Base-by-base conservation (phyloP, 1,140 invertebrate species). In the Meloidogyne floridensis region DNA sequence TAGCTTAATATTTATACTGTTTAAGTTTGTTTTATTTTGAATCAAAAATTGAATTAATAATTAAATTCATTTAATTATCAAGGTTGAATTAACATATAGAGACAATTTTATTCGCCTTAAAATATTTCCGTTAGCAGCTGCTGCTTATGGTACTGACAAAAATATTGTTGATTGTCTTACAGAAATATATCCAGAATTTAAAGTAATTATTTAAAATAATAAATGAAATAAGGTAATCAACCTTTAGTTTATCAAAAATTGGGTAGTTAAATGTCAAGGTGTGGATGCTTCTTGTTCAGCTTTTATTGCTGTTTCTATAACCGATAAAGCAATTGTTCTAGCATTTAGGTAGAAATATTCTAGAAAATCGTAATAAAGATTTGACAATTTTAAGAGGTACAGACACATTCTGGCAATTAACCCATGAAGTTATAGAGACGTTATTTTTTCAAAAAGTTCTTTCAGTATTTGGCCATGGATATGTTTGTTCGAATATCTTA, bases 61-160 rank as follows among this genome's bases (percentile, higher is more conserved):
- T 20, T 20, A 20, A 20, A 20, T 20, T 20, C 20, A 20, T 20
- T 20, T 15, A 18, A 43, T 9, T 1, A 42, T 18, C n/a, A 8
- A 65, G 59, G n/a, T 65, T n/a, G 59, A n/a, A 6, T 2, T 6
- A 65, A 65, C 77, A 51, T 79, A 79, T 53, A 72, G 18, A 32
- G 59, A 79, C 53, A 10, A 11, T 65, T 72, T 79, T 11, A 51
- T 79, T 20, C 77, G 77, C 3, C 18, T 71, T 51, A 79, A 79
- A 79, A 86, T 86, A 59, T 80, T 86, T 59, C 74, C 83, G 13
- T 59, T 86, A 42, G 79, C 84, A 32, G 82, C 85, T 43, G 85
- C 83, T 72, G 82, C 85, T 18, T 86, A 86, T 72, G 72, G 80
- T 7, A 72, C n/a, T 42, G 15, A 15, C 6, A 15, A 75, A 54